Evolutionary conservation across 92 coral and sea anemone genomes (phyloP), one percentile per base, ranked within the genome.

Genomic region (Palythoa caribaeorum): DNA sequence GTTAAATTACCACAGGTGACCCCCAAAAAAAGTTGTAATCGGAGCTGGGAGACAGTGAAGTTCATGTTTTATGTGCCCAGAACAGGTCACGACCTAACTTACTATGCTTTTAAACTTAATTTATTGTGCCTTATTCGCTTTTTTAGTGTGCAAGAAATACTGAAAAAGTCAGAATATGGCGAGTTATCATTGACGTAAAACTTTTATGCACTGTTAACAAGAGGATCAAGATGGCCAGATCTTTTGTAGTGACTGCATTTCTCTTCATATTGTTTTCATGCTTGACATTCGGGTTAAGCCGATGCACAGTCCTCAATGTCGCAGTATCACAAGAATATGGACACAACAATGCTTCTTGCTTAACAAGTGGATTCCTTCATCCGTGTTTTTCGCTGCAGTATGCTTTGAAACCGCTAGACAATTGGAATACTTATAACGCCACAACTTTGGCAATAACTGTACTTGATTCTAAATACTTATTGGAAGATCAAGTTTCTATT

Each of bases 241-340:
- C 4, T 44, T 44, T 44, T 44, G 7, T 44, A 44, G 50, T 4
- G 50, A 44, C 50, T 44, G 48, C 50, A 12, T 19, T 73, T 19
- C 12, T 51, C 8, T 19, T 13, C 12, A 5, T 68, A 9, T 17
- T 81, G 74, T 81, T 63, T 47, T n/a, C 38, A 10, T 50, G 20
- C 28, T 44, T 44, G 6, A 6, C 3, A 44, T 66, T 81, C 73
- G 59, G 44, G 52, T 28, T 65, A 36, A 50, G 76, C 48, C 53
- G 60, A 20, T 68, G 86, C 54, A 21, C 62, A 12, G 86, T 65
- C 44, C 76, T 81, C 2, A 81, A 50, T 2, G 44, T 81, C 12
- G 37, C 76, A 48, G 92, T 96, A 6, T 93, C 98, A 1, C 95
- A 91, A 75, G 44, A 73, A n/a, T 36, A 35, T 59, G 99, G 99